Base-by-base conservation (phyloP, 2,113 vertebrate species). In the Dunckerocampus dactyliophorus region DNA sequence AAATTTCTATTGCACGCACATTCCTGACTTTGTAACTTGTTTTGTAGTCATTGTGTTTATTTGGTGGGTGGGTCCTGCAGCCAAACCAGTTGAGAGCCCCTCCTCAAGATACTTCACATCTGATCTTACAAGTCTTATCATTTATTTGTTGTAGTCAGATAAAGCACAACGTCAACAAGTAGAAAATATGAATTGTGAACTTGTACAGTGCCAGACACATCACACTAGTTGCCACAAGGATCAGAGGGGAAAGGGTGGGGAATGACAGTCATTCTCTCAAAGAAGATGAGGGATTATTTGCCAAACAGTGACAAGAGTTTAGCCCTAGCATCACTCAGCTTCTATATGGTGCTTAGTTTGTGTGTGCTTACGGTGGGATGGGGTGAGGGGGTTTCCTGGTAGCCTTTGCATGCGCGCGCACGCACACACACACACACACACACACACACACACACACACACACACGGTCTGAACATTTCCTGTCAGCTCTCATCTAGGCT, bases 351-450 rank as follows among this genome's bases (percentile, higher is more conserved):
- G 70, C 71, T 60, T 63, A 77, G 85, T 84, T 84, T 78, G 70
- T 59, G 82, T 87, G 80, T 69, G 82, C 81, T 61, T 88, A 83
- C 2, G 80, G 85, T 73, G 70, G 75, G n/a, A n/a, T n/a, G n/a
- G n/a, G n/a, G n/a, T n/a, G n/a, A n/a, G n/a, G n/a, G 75, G 73
- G 79, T 84, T 90, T 89, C 82, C 85, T 80, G 74, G 62, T 69
- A 83, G 77, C 52, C 62, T 77, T 51, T 20, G 59, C 72, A n/a
- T n/a, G n/a, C n/a, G n/a, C n/a, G n/a, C n/a, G n/a, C n/a, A n/a
- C n/a, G n/a, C n/a, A n/a, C n/a, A n/a, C n/a, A n/a, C n/a, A n/a
- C n/a, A n/a, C n/a, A n/a, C n/a, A n/a, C n/a, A n/a, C n/a, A n/a
- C n/a, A n/a, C n/a, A n/a, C n/a, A n/a, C n/a, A n/a, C n/a, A n/a